A percentile compares a stretch with the other conserved stretches of the same genome.
Conservation (phyloP, 2,113 vertebrate species). For the Ceratotherium simum region DNA sequence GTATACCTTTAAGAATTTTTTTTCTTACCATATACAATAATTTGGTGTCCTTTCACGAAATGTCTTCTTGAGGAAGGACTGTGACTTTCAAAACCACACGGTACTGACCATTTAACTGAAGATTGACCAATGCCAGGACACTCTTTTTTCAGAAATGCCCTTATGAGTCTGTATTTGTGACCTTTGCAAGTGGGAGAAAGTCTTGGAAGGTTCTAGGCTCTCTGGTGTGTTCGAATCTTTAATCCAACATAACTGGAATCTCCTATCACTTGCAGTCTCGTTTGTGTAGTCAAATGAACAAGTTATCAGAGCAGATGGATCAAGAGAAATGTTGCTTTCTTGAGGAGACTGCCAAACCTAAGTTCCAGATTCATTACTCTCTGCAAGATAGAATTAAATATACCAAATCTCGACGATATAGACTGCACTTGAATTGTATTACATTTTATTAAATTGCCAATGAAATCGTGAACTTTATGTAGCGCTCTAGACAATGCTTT, state of each 20-base stretch:
- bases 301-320: background rate
- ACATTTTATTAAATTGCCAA: fast-evolving
- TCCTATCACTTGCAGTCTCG: fast-evolving
- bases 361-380: fast-evolving
- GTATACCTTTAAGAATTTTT: too few species aligned
- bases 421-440: fast-evolving
- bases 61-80: background rate
- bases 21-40: conserved; percentile 43
- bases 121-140: conserved; percentile 43
- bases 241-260: background rate
- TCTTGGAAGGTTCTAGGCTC: background rate
- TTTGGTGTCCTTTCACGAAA: conserved; percentile 20
- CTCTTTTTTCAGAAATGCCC: background rate
- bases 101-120: background rate
- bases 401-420: fast-evolving
- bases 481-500: fast-evolving
- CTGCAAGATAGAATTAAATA: background rate
- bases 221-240: background rate
- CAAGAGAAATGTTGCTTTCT: background rate
- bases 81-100: background rate
- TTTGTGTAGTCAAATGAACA: conserved; percentile 43
- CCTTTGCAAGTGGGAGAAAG: fast-evolving
- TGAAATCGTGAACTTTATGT: background rate
- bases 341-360: background rate
- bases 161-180: background rate